A percentile compares a stretch with the other conserved stretches of the same genome.
Conservation (phyloP, 2,797 vertebrate species). For the Pelodytes ibericus region DNA sequence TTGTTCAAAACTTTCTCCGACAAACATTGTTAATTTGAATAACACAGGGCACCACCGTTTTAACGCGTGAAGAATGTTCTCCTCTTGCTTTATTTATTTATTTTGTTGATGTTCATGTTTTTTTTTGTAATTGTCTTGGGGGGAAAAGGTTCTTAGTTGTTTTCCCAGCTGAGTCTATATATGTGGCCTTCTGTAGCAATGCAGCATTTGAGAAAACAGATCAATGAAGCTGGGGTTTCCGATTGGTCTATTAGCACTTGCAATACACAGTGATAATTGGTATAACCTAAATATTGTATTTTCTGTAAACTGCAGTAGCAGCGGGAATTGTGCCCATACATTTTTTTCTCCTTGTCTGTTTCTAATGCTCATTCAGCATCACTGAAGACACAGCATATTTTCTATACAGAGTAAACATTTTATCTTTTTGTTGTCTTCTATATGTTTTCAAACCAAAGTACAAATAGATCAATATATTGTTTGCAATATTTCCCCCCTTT, state of each 20-base stretch:
- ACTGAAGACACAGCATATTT: neutral
- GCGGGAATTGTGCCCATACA: neutral
- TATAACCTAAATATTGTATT: neutral
- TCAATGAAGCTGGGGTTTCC: slow-evolving; percentile 23
- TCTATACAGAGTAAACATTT: neutral
- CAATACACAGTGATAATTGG: slow-evolving; percentile 8
- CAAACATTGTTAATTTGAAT: no score
- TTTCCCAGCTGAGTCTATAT: neutral
- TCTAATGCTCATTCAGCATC: neutral
- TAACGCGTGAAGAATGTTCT: no score
- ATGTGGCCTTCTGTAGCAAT: slow-evolving; percentile 36
- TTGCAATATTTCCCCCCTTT: no score
- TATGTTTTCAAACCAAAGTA: no score
- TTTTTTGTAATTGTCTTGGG: no score
- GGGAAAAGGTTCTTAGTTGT: neutral
- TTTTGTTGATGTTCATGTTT: no score
- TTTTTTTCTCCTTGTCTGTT: neutral
- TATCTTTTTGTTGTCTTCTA: neutral
- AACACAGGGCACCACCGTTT: no score
- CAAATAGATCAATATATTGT: no score
- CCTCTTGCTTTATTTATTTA: no score
- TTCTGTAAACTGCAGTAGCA: neutral
- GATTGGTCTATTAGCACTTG: neutral
- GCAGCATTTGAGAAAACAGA: slow-evolving; percentile 33
- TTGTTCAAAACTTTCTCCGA: no score